These are phyloP conservation scores for Falco punctatus DNA, from an alignment of 2,113 vertebrate species.

Conservation along the genomic window DNA sequence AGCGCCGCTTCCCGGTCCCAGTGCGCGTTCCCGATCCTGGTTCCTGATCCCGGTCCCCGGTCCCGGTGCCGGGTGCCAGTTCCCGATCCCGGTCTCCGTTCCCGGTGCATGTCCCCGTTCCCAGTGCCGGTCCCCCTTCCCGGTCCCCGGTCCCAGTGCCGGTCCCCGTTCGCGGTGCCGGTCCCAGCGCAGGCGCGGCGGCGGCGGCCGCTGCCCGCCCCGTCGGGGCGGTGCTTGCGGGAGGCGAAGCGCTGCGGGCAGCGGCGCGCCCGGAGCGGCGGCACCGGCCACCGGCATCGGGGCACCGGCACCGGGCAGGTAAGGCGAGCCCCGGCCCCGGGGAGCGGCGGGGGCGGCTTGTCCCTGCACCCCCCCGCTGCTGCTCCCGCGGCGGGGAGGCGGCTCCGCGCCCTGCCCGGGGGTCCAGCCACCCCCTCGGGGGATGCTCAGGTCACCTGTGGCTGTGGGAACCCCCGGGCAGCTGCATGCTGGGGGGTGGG, in stretches of 20 bases:
- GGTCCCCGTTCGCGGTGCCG: too few relatives aligned
- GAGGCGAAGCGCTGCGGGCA: neutral
- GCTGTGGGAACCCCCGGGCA: neutral
- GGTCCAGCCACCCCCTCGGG: neutral
- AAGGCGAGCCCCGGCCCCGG: neutral
- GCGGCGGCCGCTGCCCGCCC: neutral
- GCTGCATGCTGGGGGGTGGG: neutral
- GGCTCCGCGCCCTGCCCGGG: neutral
- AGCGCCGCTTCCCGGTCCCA: neutral
- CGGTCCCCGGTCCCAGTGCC: neutral
- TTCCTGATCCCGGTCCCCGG: too few relatives aligned
- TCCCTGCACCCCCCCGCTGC: too few relatives aligned
- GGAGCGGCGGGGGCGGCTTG: neutral
- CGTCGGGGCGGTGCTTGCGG: constrained; percentile 52
- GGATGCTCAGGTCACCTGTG: constrained; percentile 39
- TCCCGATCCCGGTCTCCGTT: neutral
- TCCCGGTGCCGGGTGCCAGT: neutral
- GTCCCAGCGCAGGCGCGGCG: constrained; percentile 31
- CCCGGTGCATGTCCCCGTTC: neutral
- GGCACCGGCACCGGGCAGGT: neutral
- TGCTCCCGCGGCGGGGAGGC: neutral
- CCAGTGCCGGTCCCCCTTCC: neutral
- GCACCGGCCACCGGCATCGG: neutral
- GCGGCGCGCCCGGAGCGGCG: neutral
- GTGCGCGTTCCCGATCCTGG: too few relatives aligned